Base-by-base conservation (phyloP, 2,113 vertebrate genomes). In the Atlantisia rogersi region DNA sequence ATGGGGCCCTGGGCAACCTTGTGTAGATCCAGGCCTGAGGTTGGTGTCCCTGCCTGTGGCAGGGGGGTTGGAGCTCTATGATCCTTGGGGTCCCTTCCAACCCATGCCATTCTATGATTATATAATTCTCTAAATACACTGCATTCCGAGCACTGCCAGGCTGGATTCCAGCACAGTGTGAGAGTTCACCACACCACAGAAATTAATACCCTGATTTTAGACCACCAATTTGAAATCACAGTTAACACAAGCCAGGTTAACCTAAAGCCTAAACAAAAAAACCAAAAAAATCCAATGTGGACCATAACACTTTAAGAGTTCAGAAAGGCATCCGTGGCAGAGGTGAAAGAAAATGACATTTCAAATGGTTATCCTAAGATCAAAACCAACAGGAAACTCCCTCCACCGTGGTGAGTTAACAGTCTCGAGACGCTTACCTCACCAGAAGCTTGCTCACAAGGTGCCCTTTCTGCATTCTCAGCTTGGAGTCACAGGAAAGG, bases 141-240 rank as follows among this genome's bases (percentile, higher is more conserved):
- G 26, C 5, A n/a, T 19, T 73, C n/a, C 32, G 40, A 70, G 81
- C 28, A 10, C 42, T 40, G n/a, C 78, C 46, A 64, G 29, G 6
- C 40, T 6, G 11, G 44, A 8, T 2, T 28, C 6, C 18, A 37
- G 6, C 44, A 55, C 10, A 24, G 12, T 0, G 0, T 10, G 13
- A 70, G 28, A 37, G 13, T 8, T 63, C 59, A 10, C 12, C 6
- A 4, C 6, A 19, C n/a, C 31, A 37, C 1, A 50, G 55, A 83
- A 70, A 50, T 1, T 0, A 82, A 63, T 8, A 46, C 4, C 5
- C 35, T 28, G 24, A 19, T 48, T 92, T 81, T 50, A 80, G 40
- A 7, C 25, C n/a, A 59, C 26, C 21, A 1, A 10, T 80, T 86
- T 50, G n/a, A 85, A 86, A 56, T 26, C n/a, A 29, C 44, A 25